Conservation (phyloP, 2,888 invertebrate genomes). For the Exocentrus adspersus region DNA sequence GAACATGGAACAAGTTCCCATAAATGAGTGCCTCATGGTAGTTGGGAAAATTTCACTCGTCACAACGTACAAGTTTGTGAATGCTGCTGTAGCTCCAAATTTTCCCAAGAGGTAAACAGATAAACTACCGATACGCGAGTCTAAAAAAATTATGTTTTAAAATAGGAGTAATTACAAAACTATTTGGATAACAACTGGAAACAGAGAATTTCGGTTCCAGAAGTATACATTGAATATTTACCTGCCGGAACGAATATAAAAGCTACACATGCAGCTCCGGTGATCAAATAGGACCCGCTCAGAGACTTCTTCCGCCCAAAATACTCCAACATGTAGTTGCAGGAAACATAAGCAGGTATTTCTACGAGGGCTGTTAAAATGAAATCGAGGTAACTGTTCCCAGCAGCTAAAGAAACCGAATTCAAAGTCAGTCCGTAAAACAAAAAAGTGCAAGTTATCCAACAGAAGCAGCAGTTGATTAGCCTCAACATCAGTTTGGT, state of each 20-base stretch:
- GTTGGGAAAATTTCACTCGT: constrained; percentile 78
- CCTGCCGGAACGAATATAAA: constrained; percentile 70
- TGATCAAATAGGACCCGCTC: constrained; percentile 70
- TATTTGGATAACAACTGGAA: no score
- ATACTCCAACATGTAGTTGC: constrained; percentile 71
- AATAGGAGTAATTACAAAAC: no score
- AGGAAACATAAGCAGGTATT: constrained; percentile 77
- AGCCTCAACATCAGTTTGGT: constrained; percentile 65
- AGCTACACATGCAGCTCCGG: constrained; percentile 69
- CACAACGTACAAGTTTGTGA: constrained; percentile 73
- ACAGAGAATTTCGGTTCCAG: no score
- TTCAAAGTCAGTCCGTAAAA: constrained; percentile 85
- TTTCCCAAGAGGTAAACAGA: constrained; percentile 71
- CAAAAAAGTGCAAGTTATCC: constrained; percentile 81
- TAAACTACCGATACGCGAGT: constrained; percentile 65
- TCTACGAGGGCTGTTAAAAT: constrained; percentile 75
- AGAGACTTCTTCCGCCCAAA: constrained; percentile 73
- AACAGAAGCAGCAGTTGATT: constrained; percentile 78
- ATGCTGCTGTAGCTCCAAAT: constrained; percentile 73
- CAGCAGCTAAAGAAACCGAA: constrained; percentile 78
- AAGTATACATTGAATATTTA: constrained; percentile 51
- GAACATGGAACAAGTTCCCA: constrained; percentile 73
- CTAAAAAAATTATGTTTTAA: no score
- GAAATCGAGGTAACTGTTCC: constrained; percentile 81
- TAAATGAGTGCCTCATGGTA: constrained; percentile 69